These are phyloP conservation scores for Caenorhabditis sp. DNA, from an alignment of 2,888 invertebrate species.

Conservation along the genomic window DNA sequence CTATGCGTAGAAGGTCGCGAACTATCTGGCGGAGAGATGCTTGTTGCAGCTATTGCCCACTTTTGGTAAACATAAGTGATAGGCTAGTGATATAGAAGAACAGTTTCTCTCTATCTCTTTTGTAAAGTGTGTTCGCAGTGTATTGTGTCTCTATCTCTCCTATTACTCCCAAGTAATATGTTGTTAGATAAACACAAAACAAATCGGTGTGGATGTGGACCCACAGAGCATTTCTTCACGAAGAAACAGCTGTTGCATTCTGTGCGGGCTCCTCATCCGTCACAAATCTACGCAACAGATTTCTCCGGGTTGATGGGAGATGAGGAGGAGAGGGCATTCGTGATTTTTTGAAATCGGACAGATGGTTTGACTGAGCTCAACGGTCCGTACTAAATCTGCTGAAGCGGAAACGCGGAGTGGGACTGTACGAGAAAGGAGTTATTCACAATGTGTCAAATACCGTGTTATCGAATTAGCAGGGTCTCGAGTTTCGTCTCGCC, in stretches of 20 bases:
- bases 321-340: neutral
- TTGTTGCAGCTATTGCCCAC: neutral
- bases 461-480: slow-evolving; percentile 54
- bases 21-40: slow-evolving; percentile 31
- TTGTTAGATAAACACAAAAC: slow-evolving; percentile 64
- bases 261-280: slow-evolving; percentile 15
- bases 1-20: slow-evolving; percentile 41
- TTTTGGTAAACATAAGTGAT: slow-evolving; percentile 32
- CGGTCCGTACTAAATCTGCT: slow-evolving; percentile 29
- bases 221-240: slow-evolving; percentile 16
- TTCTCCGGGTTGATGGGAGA: slow-evolving; percentile 36
- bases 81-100: slow-evolving; percentile 5
- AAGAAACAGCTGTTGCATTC: slow-evolving; percentile 63
- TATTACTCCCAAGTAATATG: slow-evolving; percentile 45
- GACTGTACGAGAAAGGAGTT: slow-evolving; percentile 27
- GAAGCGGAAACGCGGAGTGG: slow-evolving; percentile 28
- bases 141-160: slow-evolving; percentile 12
- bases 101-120: slow-evolving; percentile 5
- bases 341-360: slow-evolving; percentile 43
- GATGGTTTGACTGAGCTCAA: slow-evolving; percentile 32
- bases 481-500: slow-evolving; percentile 46
- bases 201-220: slow-evolving; percentile 52
- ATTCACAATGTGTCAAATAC: slow-evolving; percentile 46
- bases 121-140: slow-evolving; percentile 11
- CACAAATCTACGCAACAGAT: slow-evolving; percentile 55